phyloP scores from a whole-genome alignment of 2,888 invertebrate genomes.

The Cephus pulcher region DNA sequence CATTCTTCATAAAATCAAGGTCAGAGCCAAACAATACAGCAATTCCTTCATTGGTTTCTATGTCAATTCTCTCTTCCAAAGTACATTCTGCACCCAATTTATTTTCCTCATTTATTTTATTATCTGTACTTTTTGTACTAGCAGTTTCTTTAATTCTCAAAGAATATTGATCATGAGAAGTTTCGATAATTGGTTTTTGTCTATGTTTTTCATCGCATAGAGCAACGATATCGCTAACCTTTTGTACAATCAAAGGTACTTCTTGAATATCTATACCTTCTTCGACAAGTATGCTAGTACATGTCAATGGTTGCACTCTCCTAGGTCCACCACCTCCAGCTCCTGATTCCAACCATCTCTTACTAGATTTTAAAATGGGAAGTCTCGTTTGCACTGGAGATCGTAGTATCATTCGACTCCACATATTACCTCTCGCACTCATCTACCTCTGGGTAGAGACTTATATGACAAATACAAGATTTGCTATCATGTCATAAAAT shows the following conservation, averaged over 20 bases:
- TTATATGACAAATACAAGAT: neutral
- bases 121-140: neutral
- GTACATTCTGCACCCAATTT: neutral
- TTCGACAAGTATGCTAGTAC: slow-evolving; percentile 73
- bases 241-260: slow-evolving; percentile 73
- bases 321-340: slow-evolving; percentile 12
- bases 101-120: slow-evolving; percentile 10
- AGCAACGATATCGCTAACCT: slow-evolving; percentile 66
- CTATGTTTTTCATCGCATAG: slow-evolving; percentile 32
- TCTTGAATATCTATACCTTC: slow-evolving; percentile 77
- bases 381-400: neutral
- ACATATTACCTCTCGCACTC: neutral
- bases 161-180: neutral
- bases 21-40: slow-evolving; percentile 47
- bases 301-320: slow-evolving; percentile 23
- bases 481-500: neutral
- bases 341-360: slow-evolving; percentile 33
- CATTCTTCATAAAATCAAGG: slow-evolving; percentile 34
- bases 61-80: slow-evolving; percentile 32
- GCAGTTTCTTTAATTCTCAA: neutral
- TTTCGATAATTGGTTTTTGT: slow-evolving; percentile 10
- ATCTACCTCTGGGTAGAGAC: neutral
- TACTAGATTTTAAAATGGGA: slow-evolving; percentile 23
- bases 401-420: neutral
- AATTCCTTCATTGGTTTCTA: slow-evolving; percentile 49